Percentiles rank a stretch among this genome's conserved stretches.
Conservation (phyloP, 2,888 invertebrate genomes). For the Diarsia brunnea region DNA sequence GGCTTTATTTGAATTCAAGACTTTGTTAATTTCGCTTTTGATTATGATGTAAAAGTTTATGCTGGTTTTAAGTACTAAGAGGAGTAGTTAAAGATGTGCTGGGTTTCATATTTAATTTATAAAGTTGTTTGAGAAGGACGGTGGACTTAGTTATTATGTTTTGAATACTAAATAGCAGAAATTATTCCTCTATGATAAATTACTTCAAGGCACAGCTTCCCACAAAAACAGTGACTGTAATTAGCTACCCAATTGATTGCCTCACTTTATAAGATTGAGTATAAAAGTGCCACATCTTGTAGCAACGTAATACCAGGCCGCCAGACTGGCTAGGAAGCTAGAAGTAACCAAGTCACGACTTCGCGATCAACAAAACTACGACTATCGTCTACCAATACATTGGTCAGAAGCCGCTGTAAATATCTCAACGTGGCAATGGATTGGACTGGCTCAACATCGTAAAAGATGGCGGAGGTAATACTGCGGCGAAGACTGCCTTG, state of each 20-base stretch:
- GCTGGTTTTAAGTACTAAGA: constrained; percentile 26
- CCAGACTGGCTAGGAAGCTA: constrained; percentile 5
- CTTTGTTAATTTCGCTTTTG: constrained; percentile 50
- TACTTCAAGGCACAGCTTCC: background rate
- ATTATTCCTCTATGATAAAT: background rate
- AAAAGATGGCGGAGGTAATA: constrained; percentile 38
- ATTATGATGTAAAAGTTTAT: constrained; percentile 62
- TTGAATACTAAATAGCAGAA: background rate
- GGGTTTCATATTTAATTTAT: constrained; percentile 29
- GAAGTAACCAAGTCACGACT: constrained; percentile 49
- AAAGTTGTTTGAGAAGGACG: constrained; percentile 1
- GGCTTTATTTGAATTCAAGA: constrained; percentile 48
- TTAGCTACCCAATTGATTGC: background rate
- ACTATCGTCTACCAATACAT: constrained; percentile 57
- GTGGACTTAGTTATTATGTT: background rate
- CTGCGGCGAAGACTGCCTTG: background rate
- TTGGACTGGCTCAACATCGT: constrained; percentile 50
- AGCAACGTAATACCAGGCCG: constrained; percentile 4
- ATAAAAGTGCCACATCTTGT: constrained; percentile 7
- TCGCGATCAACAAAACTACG: constrained; percentile 57
- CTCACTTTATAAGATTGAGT: constrained; percentile 2
- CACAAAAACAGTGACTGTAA: background rate
- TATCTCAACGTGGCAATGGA: constrained; percentile 55
- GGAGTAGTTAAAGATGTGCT: constrained; percentile 10
- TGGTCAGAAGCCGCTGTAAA: constrained; percentile 55